Percentiles rank a stretch among this genome's conserved stretches.
Conservation (phyloP, 2,797 vertebrate species). For the Acrossocheilus fasciatus region DNA sequence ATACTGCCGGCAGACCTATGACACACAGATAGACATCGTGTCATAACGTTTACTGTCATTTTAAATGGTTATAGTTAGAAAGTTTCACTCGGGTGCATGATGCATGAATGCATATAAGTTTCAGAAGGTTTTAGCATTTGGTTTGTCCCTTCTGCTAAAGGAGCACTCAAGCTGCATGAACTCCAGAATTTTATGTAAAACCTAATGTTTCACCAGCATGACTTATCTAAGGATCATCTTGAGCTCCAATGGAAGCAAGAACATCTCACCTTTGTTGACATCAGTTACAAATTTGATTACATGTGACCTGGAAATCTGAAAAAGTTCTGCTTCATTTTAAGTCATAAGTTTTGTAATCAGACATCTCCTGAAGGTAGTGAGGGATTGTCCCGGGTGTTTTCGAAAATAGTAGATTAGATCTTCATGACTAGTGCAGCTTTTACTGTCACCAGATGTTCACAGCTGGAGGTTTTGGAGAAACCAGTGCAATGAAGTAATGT, state of each 20-base stretch:
- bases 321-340: conserved; percentile 3
- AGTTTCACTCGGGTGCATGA: background rate
- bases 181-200: background rate
- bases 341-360: background rate
- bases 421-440: background rate
- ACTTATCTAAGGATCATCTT: background rate
- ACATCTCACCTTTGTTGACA: background rate
- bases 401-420: background rate
- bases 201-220: background rate
- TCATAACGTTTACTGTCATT: background rate
- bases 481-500: background rate
- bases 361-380: background rate
- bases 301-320: background rate
- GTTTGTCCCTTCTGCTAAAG: background rate
- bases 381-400: background rate
- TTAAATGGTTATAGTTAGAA: background rate
- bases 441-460: background rate
- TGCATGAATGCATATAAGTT: background rate
- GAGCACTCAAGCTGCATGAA: background rate
- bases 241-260: background rate
- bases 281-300: background rate
- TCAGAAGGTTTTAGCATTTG: background rate
- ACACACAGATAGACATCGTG: background rate
- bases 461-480: conserved; percentile 9
- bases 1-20: conserved; percentile 74